A percentile compares a stretch with the other conserved stretches of the same genome.
These are phyloP conservation scores for Ophion slaviceki DNA, from an alignment of 2,888 invertebrate genomes.

Conservation along the genomic window DNA sequence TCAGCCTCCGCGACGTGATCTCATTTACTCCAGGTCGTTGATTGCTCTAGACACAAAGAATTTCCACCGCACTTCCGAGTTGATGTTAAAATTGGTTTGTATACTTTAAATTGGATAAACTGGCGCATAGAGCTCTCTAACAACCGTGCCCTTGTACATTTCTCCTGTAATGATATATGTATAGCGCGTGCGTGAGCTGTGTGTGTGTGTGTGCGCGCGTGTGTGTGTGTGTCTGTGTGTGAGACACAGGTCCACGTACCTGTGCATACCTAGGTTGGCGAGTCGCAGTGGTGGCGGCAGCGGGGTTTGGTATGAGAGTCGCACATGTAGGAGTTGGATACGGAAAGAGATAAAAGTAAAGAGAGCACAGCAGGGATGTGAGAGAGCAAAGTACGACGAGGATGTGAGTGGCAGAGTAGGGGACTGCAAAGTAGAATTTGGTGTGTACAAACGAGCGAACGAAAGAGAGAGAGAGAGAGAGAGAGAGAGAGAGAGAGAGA, in stretches of 20 bases:
- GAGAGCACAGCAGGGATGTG: constrained; percentile 2
- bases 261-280: not conserved
- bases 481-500: constrained; percentile 5
- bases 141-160: constrained; percentile 1
- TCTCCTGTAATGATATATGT: not conserved
- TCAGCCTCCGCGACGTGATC: not conserved
- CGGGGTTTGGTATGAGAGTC: constrained; percentile 26
- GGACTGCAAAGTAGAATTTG: constrained; percentile 26
- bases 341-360: constrained; percentile 17
- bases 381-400: constrained; percentile 1
- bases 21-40: not conserved
- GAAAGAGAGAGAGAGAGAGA: not conserved
- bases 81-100: not conserved
- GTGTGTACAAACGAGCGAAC: constrained; percentile 18
- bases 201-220: not conserved
- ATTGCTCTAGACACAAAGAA: not conserved
- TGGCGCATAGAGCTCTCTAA: constrained; percentile 29
- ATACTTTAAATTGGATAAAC: constrained; percentile 30
- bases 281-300: no score
- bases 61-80: not conserved
- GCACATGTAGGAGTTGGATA: not conserved
- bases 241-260: not conserved
- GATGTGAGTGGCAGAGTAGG: not conserved
- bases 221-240: constrained; percentile 9
- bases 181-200: not conserved